Percentiles rank a stretch among this genome's conserved stretches.
phyloP scores from a whole-genome alignment of 2,797 vertebrate genomes.

The Strix occidentalis region DNA sequence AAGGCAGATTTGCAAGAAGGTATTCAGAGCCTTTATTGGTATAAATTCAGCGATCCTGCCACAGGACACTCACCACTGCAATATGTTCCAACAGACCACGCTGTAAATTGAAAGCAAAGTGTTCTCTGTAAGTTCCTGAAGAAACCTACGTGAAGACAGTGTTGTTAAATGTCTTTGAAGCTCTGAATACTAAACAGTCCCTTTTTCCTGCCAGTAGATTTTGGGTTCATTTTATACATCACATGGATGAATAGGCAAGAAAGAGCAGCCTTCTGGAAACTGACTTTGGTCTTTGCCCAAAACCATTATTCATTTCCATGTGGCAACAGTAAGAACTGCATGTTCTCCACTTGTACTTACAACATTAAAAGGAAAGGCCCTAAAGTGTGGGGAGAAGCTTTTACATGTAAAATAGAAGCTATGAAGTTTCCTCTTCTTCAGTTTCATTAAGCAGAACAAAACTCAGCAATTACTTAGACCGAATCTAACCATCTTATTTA shows the following conservation, averaged over 20 bases:
- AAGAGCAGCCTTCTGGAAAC: constrained; percentile 62
- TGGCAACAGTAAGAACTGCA: background rate
- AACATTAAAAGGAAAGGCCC: background rate
- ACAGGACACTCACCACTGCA: constrained; percentile 8
- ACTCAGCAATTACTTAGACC: background rate
- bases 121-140: constrained; percentile 48
- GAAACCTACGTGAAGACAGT: constrained; percentile 56
- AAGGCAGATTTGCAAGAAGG: background rate
- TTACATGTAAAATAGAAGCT: background rate
- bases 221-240: constrained; percentile 43
- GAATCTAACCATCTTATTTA: background rate
- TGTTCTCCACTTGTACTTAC: background rate
- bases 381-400: background rate
- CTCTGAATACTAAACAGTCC: constrained; percentile 54
- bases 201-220: constrained; percentile 19
- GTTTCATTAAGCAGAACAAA: background rate
- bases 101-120: constrained; percentile 54
- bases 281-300: constrained; percentile 36
- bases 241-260: constrained; percentile 41
- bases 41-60: background rate
- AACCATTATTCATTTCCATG: constrained; percentile 46
- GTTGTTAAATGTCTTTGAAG: constrained; percentile 49
- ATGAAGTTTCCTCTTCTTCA: background rate
- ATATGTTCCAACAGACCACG: background rate
- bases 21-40: background rate